These are phyloP conservation scores for Antechinus flavipes DNA, from an alignment of 2,113 vertebrate species.

Conservation along the genomic window DNA sequence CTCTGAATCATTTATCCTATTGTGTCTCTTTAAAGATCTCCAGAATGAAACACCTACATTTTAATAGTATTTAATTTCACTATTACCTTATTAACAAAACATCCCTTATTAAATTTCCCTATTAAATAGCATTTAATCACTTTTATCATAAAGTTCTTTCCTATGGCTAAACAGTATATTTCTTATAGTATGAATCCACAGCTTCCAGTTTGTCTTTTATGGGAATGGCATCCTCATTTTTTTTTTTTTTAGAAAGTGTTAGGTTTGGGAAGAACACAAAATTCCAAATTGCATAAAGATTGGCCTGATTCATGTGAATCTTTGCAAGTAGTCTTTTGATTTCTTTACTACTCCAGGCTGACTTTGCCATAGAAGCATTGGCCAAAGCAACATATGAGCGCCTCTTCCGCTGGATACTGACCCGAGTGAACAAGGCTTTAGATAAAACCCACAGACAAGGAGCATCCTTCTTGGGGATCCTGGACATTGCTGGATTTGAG, in stretches of 20 bases:
- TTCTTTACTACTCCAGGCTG: constrained; percentile 85
- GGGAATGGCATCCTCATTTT: neutral
- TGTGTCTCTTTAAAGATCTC: neutral
- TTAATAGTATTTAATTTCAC: neutral
- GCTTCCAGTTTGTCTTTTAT: neutral
- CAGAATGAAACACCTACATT: neutral
- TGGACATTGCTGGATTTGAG: constrained; percentile 98
- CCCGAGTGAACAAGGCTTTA: constrained; percentile 94
- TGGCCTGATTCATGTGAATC: neutral
- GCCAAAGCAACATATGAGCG: constrained; percentile 97
- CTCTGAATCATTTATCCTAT: neutral
- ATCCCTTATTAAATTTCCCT: neutral
- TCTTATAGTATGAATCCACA: neutral
- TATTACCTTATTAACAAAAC: neutral
- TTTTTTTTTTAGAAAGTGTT: neutral
- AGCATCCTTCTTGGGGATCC: constrained; percentile 95
- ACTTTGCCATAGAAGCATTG: constrained; percentile 94
- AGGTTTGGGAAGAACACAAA: neutral
- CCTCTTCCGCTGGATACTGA: constrained; percentile 95
- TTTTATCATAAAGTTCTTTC: neutral
- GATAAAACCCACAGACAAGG: constrained; percentile 97
- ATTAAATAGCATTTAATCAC: neutral
- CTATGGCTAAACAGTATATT: neutral
- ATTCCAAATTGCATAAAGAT: rapidly evolving
- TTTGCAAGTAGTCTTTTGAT: neutral